These are phyloP conservation scores for Euzetes globulus DNA, from an alignment of 2,888 invertebrate species.

Conservation along the genomic window DNA sequence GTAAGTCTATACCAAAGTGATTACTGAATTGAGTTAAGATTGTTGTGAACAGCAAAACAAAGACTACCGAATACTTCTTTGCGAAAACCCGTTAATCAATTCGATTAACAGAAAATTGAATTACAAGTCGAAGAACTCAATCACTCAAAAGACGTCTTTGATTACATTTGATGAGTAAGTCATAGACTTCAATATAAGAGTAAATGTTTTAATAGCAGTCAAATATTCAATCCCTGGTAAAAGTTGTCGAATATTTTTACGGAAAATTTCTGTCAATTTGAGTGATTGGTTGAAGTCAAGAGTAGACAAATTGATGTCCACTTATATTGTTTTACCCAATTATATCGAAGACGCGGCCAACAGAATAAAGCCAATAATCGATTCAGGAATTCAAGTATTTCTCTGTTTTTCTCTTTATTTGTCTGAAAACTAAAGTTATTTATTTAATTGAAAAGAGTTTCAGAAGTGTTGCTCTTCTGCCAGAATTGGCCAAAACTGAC, in stretches of 20 bases:
- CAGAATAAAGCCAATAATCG: conserved; percentile 14
- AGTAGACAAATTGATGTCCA: conserved; percentile 13
- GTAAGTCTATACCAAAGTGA: background rate
- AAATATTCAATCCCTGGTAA: too few species aligned
- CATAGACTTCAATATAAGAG: too few species aligned
- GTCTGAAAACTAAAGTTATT: too few species aligned
- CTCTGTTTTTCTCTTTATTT: background rate
- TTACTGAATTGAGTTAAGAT: background rate
- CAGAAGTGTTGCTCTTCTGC: background rate
- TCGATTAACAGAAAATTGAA: conserved; percentile 27
- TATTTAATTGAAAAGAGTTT: background rate
- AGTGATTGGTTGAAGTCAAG: background rate
- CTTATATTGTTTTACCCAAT: conserved; percentile 31
- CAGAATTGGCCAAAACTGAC: background rate
- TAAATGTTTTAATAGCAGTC: too few species aligned
- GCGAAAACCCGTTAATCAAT: conserved; percentile 28
- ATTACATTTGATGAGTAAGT: conserved; percentile 29
- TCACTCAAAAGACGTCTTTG: conserved; percentile 11
- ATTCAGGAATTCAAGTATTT: conserved; percentile 13
- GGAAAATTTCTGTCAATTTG: background rate
- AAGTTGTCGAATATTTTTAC: conserved; percentile 26
- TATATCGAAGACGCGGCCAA: conserved; percentile 16
- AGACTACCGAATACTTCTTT: conserved; percentile 28
- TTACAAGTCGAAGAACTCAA: conserved; percentile 11
- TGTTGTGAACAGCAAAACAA: conserved; percentile 12